A percentile compares a stretch with the other conserved stretches of the same genome.
Evolutionary conservation across 2,113 vertebrate species (phyloP).

Genomic region (Zosterops borbonicus): DNA sequence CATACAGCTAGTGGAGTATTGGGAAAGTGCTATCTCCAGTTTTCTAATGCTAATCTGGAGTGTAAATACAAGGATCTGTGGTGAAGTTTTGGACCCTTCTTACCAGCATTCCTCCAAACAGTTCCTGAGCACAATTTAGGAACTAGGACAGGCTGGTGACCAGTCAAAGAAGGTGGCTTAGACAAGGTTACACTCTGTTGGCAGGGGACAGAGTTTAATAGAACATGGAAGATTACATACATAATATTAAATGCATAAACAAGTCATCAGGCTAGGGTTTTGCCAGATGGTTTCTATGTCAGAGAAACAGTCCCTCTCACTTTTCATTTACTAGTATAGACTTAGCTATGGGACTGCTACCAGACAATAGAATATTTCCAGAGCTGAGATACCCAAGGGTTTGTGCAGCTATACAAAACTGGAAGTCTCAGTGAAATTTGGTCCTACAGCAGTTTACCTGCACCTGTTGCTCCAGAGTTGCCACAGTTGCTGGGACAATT

Average conservation of each 20-base stretch:
- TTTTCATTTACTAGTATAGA: neutral
- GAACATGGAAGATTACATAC: neutral
- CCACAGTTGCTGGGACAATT: neutral
- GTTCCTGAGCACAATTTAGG: neutral
- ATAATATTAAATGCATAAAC: neutral
- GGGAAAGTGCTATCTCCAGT: neutral
- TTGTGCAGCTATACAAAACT: neutral
- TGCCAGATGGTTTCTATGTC: neutral
- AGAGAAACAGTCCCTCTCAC: neutral
- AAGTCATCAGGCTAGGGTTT: neutral
- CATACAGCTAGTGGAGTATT: neutral
- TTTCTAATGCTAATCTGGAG: neutral
- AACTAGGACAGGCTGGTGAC: neutral
- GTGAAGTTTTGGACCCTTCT: neutral
- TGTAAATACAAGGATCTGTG: neutral
- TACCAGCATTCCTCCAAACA: neutral
- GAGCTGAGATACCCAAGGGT: neutral
- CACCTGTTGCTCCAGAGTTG: neutral
- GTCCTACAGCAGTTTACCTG: neutral
- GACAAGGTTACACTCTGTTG: neutral
- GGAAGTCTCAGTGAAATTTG: neutral
- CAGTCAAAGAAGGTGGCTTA: neutral
- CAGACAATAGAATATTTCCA: neutral
- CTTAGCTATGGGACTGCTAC: neutral
- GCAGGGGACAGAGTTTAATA: neutral